phyloP scores from a whole-genome alignment of 1,140 invertebrate species.

The Anadara kagoshimensis region DNA sequence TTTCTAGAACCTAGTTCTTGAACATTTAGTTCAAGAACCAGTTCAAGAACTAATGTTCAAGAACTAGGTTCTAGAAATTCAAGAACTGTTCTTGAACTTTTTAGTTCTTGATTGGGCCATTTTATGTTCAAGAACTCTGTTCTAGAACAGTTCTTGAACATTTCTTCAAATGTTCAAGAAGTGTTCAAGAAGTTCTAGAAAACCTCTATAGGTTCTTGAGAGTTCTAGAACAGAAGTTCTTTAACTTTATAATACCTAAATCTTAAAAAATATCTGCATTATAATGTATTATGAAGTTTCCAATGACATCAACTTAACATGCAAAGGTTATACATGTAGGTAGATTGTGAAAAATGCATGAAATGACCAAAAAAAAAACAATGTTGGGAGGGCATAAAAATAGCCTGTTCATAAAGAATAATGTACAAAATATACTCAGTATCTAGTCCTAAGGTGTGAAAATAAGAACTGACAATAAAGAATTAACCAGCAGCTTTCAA shows the following conservation, averaged over 20 bases:
- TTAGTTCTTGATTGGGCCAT: conserved; percentile 1
- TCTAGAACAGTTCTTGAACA: conserved; percentile 12
- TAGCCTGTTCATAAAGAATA: conserved; percentile 2
- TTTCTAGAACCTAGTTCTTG: conserved; percentile 7
- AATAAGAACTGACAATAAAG: conserved; percentile 4
- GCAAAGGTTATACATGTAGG: conserved; percentile 5
- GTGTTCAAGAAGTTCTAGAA: not conserved
- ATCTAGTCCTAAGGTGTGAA: not conserved
- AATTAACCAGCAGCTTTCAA: conserved; percentile 15
- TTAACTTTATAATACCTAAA: not conserved
- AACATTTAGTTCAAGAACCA: not conserved
- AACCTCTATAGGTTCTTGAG: not conserved
- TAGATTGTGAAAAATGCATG: conserved; percentile 9
- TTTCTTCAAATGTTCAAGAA: conserved; percentile 10
- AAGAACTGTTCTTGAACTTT: conserved; percentile 1
- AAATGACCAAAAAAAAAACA: not conserved
- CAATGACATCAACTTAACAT: conserved; percentile 10
- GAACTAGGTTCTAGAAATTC: conserved; percentile 12
- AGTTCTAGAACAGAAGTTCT: not conserved
- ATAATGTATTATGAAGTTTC: conserved; percentile 8
- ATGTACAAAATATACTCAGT: conserved; percentile 6
- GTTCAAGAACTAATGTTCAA: conserved; percentile 1
- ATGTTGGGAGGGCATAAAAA: conserved; percentile 9
- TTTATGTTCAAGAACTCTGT: conserved; percentile 7
- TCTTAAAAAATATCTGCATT: conserved; percentile 5